phyloP scores from a whole-genome alignment of 2,797 vertebrate species.

The Enteromius unitaeniatus region DNA sequence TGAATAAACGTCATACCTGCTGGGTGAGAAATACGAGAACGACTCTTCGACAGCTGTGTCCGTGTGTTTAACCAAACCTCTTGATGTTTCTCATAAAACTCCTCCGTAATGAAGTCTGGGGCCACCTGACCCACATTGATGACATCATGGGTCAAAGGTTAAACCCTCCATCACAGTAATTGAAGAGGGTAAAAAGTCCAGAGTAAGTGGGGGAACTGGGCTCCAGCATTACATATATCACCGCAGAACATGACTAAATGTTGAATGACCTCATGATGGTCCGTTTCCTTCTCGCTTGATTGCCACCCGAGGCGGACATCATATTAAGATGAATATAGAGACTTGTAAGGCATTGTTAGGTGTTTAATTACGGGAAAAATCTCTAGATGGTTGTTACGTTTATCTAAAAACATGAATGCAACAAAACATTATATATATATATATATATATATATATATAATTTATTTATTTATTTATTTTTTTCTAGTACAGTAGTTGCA shows the following conservation, averaged over 20 bases:
- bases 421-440: neutral
- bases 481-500: too few species aligned
- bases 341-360: neutral
- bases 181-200: conserved; percentile 67
- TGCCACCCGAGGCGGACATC: conserved; percentile 62
- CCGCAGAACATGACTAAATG: conserved; percentile 63
- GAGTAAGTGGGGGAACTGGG: conserved; percentile 38
- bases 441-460: too few species aligned
- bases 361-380: neutral
- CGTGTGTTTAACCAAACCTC: conserved; percentile 67
- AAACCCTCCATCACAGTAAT: conserved; percentile 69
- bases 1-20: conserved; percentile 47
- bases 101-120: conserved; percentile 61
- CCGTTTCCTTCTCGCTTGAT: conserved; percentile 59
- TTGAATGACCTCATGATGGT: conserved; percentile 70
- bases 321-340: neutral
- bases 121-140: conserved; percentile 63
- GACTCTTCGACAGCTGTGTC: conserved; percentile 53
- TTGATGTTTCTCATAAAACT: conserved; percentile 71
- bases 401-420: neutral
- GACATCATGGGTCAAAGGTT: conserved; percentile 74
- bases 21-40: conserved; percentile 26
- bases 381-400: neutral
- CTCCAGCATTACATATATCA: conserved; percentile 29
- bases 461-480: too few species aligned